Evolutionary conservation across 2,113 vertebrate species (phyloP), one percentile per base, ranked within the genome.

Genomic region (Propithecus coquereli): DNA sequence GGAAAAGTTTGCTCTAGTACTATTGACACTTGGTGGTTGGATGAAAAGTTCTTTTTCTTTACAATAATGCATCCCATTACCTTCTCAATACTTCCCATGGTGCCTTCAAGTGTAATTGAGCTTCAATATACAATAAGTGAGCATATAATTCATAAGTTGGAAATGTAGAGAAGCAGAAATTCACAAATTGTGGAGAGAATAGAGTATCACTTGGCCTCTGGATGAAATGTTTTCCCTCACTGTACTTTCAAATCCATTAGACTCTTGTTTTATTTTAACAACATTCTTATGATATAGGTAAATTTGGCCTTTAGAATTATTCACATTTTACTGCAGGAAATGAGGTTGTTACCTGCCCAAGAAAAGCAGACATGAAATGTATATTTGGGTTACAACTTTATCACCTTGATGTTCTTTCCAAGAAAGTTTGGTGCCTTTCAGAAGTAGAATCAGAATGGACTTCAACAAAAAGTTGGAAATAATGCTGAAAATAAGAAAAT

Each of bases 251-350:
- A 90, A 87, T 71, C 32, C 34, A 66, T 43, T 77, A 66, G 23
- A 50, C 11, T 17, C 80, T 81, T 91, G 23, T 88, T 96, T 95
- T 90, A 86, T 85, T 92, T 94, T 91, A 81, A 84, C 92, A 88
- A 74, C 43, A 89, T 87, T 84, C 54, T 30, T 61, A 23, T 18
- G 16, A 50, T 66, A 59, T 65, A 82, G 93, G 63, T 80, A 83
- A 81, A 83, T 63, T 37, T 93, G 63, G 63, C 40, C 52, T 86
- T 93, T 73, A 80, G 17, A 89, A 73, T 74, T 91, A 89, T 80
- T 80, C 74, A 83, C 10, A 66, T 70, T 83, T 93, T 71, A 86
- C 45, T 93, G 16, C 63, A 81, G 47, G 63, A 95, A 94, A 80
- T 59, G 47, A 79, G 61, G 34, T 90, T 88, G 37, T 83, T 83